phyloP scores from a whole-genome alignment of 2,113 vertebrate species.

The Zapornia atra region DNA sequence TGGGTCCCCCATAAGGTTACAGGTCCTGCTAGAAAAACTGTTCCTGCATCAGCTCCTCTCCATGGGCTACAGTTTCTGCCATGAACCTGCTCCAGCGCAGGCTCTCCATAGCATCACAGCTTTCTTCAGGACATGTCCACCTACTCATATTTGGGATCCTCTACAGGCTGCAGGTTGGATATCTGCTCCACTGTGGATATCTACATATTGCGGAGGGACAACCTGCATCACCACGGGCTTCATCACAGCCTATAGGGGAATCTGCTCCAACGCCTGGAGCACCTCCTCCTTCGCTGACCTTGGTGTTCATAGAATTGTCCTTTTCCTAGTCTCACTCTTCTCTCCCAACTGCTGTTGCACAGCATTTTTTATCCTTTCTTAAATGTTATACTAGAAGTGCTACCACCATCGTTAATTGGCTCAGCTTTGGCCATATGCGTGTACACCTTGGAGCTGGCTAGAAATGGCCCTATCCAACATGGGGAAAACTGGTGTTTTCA shows the following conservation, averaged over 20 bases:
- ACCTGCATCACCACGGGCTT: background rate
- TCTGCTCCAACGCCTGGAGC: background rate
- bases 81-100: background rate
- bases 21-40: background rate
- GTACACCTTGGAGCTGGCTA: fast-evolving
- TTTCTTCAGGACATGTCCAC: background rate
- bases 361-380: background rate
- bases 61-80: background rate
- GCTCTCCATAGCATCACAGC: background rate
- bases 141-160: background rate
- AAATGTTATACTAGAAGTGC: background rate
- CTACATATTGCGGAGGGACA: background rate
- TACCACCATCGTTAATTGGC: fast-evolving
- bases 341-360: background rate
- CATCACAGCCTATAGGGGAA: background rate
- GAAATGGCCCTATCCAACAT: fast-evolving
- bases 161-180: background rate
- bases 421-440: background rate
- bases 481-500: background rate
- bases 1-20: background rate
- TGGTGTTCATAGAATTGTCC: background rate
- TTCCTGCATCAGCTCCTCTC: background rate
- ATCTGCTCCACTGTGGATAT: background rate
- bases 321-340: background rate
- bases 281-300: background rate